These are phyloP conservation scores for Pampusana beccarii DNA, from an alignment of 2,113 vertebrate genomes.

Conservation along the genomic window DNA sequence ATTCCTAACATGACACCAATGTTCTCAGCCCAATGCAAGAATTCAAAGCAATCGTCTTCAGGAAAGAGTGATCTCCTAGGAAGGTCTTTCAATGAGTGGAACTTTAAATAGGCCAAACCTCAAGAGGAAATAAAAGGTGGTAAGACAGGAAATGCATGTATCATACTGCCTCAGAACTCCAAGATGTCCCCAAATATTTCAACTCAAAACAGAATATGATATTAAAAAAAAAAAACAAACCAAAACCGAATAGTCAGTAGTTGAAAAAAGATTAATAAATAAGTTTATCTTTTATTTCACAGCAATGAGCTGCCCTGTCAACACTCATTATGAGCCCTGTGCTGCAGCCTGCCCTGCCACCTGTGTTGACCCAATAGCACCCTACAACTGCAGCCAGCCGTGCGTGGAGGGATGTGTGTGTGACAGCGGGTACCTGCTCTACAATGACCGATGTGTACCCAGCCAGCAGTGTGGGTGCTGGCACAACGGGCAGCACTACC, in stretches of 20 bases:
- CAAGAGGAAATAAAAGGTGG: background rate
- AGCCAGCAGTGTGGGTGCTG: constrained; percentile 56
- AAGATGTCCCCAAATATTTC: background rate
- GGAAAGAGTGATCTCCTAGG: background rate
- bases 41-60: background rate
- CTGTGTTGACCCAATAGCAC: background rate
- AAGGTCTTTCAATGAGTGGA: background rate
- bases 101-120: rapidly evolving
- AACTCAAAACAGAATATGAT: background rate
- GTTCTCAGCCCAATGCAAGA: background rate
- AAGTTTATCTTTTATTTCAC: background rate
- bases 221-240: background rate
- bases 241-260: rapidly evolving
- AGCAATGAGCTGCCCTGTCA: constrained; percentile 28
- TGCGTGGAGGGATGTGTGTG: constrained; percentile 20
- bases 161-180: rapidly evolving
- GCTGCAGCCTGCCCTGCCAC: constrained; percentile 38
- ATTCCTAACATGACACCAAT: rapidly evolving
- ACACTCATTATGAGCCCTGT: constrained; percentile 46
- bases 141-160: rapidly evolving
- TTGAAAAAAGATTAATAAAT: background rate
- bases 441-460: constrained; percentile 36
- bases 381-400: background rate
- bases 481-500: constrained; percentile 54
- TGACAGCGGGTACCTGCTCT: constrained; percentile 51